A percentile compares a stretch with the other conserved stretches of the same genome.
Conservation (phyloP, 1,140 invertebrate genomes). For the Reticulitermes speratus region DNA sequence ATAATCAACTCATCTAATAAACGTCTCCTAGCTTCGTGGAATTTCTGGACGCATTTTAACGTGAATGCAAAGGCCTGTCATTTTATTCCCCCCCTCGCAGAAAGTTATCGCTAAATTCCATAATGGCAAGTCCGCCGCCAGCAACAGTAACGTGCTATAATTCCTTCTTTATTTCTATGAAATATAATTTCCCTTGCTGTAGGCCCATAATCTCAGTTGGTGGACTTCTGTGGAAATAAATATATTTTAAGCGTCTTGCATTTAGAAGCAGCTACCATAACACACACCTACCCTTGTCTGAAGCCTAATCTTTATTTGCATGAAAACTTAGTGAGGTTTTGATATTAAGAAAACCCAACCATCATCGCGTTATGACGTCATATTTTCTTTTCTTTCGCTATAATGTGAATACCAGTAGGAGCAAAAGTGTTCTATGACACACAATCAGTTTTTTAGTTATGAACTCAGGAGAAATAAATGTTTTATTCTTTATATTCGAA, state of each 20-base stretch:
- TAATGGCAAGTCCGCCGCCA: neutral
- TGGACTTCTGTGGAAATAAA: neutral
- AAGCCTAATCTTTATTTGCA: neutral
- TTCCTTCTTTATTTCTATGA: neutral
- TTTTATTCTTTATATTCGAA: too few species aligned
- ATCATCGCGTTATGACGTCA: conserved; percentile 5
- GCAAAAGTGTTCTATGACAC: neutral
- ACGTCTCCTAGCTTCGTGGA: neutral
- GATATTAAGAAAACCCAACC: conserved; percentile 16
- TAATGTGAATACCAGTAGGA: neutral
- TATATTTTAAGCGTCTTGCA: conserved; percentile 6
- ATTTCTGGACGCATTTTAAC: neutral
- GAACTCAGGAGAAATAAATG: too few species aligned
- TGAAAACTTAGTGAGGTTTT: conserved; percentile 13
- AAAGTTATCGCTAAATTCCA: neutral
- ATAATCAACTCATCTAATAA: neutral
- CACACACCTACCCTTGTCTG: neutral
- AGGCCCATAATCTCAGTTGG: neutral
- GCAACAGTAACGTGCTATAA: neutral
- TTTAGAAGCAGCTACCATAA: neutral
- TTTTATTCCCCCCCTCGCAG: neutral
- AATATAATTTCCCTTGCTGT: neutral
- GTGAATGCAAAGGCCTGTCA: neutral
- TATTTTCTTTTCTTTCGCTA: neutral
- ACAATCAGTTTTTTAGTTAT: too few species aligned